phyloP scores from a whole-genome alignment of 2,797 vertebrate species.

The Gobionotothen gibberifrons region DNA sequence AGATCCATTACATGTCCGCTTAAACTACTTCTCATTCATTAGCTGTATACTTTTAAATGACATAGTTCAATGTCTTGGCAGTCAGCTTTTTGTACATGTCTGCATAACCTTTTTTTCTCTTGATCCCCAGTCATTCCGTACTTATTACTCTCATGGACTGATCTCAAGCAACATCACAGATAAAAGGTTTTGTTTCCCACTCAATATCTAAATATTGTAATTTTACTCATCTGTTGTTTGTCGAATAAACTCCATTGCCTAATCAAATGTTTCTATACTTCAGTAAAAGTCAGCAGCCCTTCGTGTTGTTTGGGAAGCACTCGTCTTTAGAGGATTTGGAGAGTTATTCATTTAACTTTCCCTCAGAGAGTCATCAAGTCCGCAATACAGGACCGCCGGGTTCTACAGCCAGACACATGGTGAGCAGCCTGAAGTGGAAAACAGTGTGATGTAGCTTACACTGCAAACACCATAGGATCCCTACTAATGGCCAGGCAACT shows the following conservation, averaged over 20 bases:
- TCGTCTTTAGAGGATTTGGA: slow-evolving; percentile 90
- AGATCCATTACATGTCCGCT: background rate
- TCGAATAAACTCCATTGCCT: background rate
- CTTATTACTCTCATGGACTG: slow-evolving; percentile 95
- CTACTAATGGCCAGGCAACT: background rate
- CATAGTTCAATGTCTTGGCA: background rate
- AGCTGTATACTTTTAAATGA: background rate
- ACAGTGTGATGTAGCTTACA: no score
- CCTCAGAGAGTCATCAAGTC: slow-evolving; percentile 95
- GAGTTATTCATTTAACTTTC: slow-evolving; percentile 93
- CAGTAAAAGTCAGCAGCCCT: slow-evolving; percentile 92
- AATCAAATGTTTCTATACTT: slow-evolving; percentile 10
- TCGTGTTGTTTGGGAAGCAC: slow-evolving; percentile 93
- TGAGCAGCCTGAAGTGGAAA: slow-evolving; percentile 71
- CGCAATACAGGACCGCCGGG: slow-evolving; percentile 90
- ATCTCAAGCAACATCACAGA: slow-evolving; percentile 96
- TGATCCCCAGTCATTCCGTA: slow-evolving; percentile 89
- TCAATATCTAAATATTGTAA: background rate
- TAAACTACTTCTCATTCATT: background rate
- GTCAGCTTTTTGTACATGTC: background rate
- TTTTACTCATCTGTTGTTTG: background rate
- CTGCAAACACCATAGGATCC: background rate
- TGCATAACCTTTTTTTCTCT: slow-evolving; percentile 26
- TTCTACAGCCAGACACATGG: slow-evolving; percentile 92
- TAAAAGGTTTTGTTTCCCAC: slow-evolving; percentile 85